These are phyloP conservation scores for Pangasius djambal DNA, from an alignment of 2,797 vertebrate species.

Conservation along the genomic window DNA sequence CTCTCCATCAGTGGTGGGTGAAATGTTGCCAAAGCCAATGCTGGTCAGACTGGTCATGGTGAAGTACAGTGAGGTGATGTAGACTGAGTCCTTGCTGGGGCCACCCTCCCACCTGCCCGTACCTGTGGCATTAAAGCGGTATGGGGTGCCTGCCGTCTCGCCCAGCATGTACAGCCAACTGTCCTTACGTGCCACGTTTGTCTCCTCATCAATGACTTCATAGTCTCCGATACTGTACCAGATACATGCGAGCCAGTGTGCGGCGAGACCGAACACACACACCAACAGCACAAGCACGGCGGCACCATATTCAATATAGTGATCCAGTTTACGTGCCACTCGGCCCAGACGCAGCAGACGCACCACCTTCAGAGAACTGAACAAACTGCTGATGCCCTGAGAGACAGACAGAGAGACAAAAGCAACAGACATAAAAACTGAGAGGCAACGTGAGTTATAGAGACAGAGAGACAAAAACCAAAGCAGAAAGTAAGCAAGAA, in stretches of 20 bases:
- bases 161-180: conserved; percentile 97
- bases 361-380: conserved; percentile 97
- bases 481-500: not conserved
- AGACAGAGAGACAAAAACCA: not conserved
- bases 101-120: conserved; percentile 96
- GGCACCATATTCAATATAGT: conserved; percentile 98
- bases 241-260: conserved; percentile 98
- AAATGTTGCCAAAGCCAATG: conserved; percentile 97
- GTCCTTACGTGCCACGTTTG: conserved; percentile 86
- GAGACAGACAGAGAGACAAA: conserved; percentile 49
- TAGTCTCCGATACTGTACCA: conserved; percentile 99
- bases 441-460: not conserved
- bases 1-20: conserved; percentile 95
- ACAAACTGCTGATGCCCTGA: conserved; percentile 97
- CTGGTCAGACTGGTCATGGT: conserved; percentile 99
- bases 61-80: conserved; percentile 97
- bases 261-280: conserved; percentile 95
- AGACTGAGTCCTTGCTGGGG: conserved; percentile 95
- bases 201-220: conserved; percentile 97
- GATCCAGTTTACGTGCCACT: conserved; percentile 96
- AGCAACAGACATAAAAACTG: not conserved
- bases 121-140: conserved; percentile 89
- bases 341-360: conserved; percentile 93
- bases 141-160: conserved; percentile 87
- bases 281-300: conserved; percentile 95